Evolutionary conservation across 2,797 vertebrate species (phyloP), one percentile per base, ranked within the genome.

Genomic region (Euphonia xanthogaster): DNA sequence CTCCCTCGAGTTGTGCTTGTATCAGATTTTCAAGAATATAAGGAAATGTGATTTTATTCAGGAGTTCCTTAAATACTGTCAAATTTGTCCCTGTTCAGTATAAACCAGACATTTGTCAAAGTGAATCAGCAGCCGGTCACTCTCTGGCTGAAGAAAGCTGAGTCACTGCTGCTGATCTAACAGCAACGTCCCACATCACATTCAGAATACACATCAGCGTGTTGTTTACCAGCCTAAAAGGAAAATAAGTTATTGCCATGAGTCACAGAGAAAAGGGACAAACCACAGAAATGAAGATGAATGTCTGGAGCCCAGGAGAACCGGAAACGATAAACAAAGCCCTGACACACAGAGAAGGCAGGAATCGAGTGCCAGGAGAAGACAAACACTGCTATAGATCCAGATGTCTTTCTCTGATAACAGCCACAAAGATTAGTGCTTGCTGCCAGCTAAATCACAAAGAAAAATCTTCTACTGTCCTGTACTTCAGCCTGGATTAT

Each of bases 321-420:
- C 42, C 15, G 39, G 92, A 96, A 96, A 87, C 4, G 0, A 94
- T 90, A 83, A 90, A 93, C 62, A 94, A 95, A 90, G 60, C 35
- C 79, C 70, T 67, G 84, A 93, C 78, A 93, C 28, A 19, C 35
- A 31, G 42, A 65, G 58, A 74, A 88, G 73, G 51, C 62, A 92
- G 71, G 45, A 80, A 88, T 17, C 11, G 44, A 91, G 78, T 25
- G 60, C 80, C 87, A 88, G 86, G 24, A 70, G 90, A 88, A 87
- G 81, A 80, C 40, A 86, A 89, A 93, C 28, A 54, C 62, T 57
- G 65, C 72, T 90, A 53, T 44, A 90, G 85, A 95, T 95, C 86
- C 79, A 71, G 76, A 86, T 91, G 89, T 84, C 89, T 94, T 92
- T 73, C 84, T 85, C 73, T 86, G 86, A 40, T 88, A 96, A 80